Base-by-base conservation (phyloP, 2,888 invertebrate genomes). In the Notocelia uddmanniana region DNA sequence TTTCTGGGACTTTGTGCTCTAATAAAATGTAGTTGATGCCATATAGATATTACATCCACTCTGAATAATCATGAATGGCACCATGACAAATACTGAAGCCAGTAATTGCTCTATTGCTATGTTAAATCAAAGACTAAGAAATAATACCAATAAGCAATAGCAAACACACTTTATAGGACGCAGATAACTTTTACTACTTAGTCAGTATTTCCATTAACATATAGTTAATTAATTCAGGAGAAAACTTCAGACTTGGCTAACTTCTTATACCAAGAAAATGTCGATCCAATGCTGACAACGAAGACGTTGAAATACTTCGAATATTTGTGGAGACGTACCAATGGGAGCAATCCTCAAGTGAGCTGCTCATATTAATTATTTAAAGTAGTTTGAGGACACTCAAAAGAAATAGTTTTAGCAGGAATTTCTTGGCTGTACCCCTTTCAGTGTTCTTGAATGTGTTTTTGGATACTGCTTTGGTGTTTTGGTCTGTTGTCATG, bases 321-420 rank as follows among this genome's bases (percentile, higher is more conserved):
- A 79, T 94, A 94, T 77, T 89, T 92, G 54, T 94, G 94, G 94
- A 93, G 92, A 75, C 87, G 94, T 77, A 94, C 94, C 1, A 90
- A 91, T 68, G 94, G 94, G 10, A 91, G 92, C 76, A 89, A 93
- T 74, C 90, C 93, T 15, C 94, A 94, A 83, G 92, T 91, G 74
- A 76, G 83, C 83, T 73, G 73, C 72, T 69, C 70, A 57, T 74
- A 59, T 75, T 50, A 66, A 54, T 71, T 45, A 73, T 59, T 74
- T 62, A 68, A 55, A 75, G 58, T 67, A 60, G 18, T 13, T 37
- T 19, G 19, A 59, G 21, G 8, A 15, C 21, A 11, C 41, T 41
- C 11, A 3, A 41, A 15, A 41, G 41, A 3, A 41, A 15, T 15
- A 11, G 5, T n/a, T 41, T 41, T 11, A 41, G 15, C 41, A 41